phyloP scores from a whole-genome alignment of 2,113 vertebrate species.

The Marmota monax region DNA sequence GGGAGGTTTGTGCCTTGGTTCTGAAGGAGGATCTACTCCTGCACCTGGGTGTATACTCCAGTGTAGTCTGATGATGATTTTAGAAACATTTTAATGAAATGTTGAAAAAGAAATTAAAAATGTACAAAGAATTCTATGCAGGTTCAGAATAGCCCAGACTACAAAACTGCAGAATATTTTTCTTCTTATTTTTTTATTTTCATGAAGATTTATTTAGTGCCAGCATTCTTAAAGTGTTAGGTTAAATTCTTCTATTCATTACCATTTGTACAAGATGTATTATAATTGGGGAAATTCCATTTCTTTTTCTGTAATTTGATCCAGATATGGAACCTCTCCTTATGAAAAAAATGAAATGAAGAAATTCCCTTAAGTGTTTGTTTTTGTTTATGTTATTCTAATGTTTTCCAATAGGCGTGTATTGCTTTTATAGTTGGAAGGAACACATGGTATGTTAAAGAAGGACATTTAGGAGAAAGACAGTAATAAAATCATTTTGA shows the following conservation, averaged over 20 bases:
- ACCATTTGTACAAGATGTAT: background rate
- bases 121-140: background rate
- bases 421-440: background rate
- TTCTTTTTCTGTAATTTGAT: background rate
- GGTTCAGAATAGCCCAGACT: background rate
- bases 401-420: background rate
- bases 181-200: background rate
- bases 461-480: background rate
- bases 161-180: background rate
- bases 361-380: background rate
- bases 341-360: background rate
- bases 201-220: background rate
- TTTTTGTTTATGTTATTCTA: slow-evolving; percentile 33
- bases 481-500: background rate
- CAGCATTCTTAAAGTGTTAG: background rate
- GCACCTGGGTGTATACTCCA: no score
- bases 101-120: background rate
- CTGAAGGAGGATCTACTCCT: background rate
- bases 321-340: background rate
- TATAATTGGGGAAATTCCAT: background rate
- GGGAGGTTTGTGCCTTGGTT: background rate
- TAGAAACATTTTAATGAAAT: background rate
- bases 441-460: no score
- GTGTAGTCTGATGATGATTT: background rate
- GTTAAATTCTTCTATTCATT: background rate